Percentiles rank a stretch among this genome's conserved stretches.
Conservation (phyloP, 2,888 invertebrate species). For the Scaptomyza parva region DNA sequence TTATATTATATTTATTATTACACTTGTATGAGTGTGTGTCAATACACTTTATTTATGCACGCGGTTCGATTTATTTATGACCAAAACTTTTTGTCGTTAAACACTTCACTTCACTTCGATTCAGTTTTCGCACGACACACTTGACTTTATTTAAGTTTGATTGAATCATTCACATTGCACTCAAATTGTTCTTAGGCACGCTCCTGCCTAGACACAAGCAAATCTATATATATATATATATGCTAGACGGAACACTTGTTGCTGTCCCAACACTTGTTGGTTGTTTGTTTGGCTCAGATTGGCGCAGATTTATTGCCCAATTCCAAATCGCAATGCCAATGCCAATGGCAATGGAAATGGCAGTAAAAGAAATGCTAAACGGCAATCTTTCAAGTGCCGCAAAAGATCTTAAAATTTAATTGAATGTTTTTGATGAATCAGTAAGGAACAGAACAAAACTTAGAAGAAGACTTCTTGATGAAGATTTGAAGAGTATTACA, state of each 20-base stretch:
- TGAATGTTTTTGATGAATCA: too few species aligned
- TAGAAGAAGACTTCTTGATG: too few species aligned
- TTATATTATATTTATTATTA: constrained; percentile 3
- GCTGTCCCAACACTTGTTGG: too few species aligned
- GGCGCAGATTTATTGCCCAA: constrained; percentile 12
- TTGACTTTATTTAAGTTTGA: constrained; percentile 14
- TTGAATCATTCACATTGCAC: constrained; percentile 8
- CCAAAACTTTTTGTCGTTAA: too few species aligned
- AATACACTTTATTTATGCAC: neutral
- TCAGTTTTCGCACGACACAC: too few species aligned
- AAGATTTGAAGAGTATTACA: too few species aligned
- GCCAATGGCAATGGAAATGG: constrained; percentile 6
- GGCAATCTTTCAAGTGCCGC: neutral
- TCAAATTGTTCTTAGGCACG: constrained; percentile 1
- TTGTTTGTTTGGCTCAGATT: too few species aligned
- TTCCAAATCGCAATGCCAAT: constrained; percentile 24
- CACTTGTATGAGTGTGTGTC: neutral
- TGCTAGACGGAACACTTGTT: too few species aligned
- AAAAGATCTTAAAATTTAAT: neutral
- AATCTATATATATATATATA: too few species aligned
- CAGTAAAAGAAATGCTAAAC: neutral
- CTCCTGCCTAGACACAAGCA: too few species aligned
- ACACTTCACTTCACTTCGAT: too few species aligned
- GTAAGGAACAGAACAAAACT: too few species aligned
- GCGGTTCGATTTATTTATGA: neutral